Conservation (phyloP, 2,888 invertebrate species). For the Fissipunctia ypsillon region DNA sequence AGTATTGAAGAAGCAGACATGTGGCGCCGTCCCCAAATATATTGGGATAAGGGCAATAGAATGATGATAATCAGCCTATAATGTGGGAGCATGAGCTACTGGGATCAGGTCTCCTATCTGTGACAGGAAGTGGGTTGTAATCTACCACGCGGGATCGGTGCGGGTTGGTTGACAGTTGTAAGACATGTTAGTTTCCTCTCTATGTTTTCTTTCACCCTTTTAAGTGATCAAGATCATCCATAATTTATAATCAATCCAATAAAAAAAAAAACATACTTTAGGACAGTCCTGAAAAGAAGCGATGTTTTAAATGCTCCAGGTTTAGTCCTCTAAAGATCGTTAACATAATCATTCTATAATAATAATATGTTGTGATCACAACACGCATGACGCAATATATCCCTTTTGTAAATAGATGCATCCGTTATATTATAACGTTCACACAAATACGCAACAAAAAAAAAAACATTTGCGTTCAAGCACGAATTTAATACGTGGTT, state of each 20-base stretch:
- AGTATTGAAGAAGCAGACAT: neutral
- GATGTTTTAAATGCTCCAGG: neutral
- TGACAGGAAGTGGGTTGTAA: neutral
- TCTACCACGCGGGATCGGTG: neutral
- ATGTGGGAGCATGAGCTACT: no score
- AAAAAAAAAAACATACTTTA: neutral
- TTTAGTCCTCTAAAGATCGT: neutral
- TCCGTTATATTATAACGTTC: neutral
- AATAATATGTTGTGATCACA: neutral
- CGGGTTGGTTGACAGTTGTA: neutral
- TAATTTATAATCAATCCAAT: neutral
- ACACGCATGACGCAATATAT: no score
- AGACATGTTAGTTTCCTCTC: neutral
- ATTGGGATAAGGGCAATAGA: neutral
- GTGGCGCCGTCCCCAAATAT: neutral
- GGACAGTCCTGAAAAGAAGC: neutral
- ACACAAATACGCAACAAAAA: constrained; percentile 10
- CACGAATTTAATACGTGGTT: constrained; percentile 21
- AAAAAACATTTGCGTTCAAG: constrained; percentile 9
- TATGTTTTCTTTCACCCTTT: neutral
- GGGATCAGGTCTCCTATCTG: neutral
- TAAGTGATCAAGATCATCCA: neutral
- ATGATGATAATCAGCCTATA: no score
- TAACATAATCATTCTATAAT: neutral
- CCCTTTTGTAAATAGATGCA: neutral